Evolutionary conservation across 2,113 vertebrate genomes (phyloP), one percentile per base, ranked within the genome.

Genomic region (Siniperca chuatsi): DNA sequence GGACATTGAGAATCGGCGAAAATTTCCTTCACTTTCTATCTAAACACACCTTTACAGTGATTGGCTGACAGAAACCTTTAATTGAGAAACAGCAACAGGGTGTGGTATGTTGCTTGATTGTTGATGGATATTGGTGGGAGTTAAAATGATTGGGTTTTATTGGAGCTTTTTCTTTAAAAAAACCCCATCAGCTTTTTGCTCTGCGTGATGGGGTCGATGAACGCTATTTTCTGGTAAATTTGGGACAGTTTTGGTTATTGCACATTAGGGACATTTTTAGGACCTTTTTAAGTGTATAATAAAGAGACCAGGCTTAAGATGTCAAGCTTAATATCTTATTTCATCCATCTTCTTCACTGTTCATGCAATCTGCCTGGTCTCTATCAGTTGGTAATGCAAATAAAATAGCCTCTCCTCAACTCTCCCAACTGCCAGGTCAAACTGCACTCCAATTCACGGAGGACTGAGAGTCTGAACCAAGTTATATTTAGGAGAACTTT

Each of bases 371-470:
- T 64, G 61, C 54, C 29, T 42, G 58, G 2, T 69, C 37, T 60
- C 20, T 66, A 15, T 54, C 8, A 12, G 6, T 81, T 33, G 52
- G 50, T 55, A 60, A 62, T 0, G 42, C 15, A 57, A 64, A 44
- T 62, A 69, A 55, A 81, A 68, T 55, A 4, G 42, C 54, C 44
- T 74, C 74, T 71, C 44, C 65, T 68, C 33, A 46, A 29, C 29
- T 29, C 29, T 29, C 29, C 29, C 48, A 71, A 65, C 68, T 82
- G 78, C 84, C 81, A 33, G 81, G 74, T 87, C 84, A 80, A 55
- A 89, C 70, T 70, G 55, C 75, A 21, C 37, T 86, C 46, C 6
- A n/a, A 12, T 83, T 88, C 61, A 40, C 29, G 25, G 61, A 68
- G 52, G 60, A 37, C 54, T 20, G 40, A 66, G 25, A 20, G 70